Base-by-base conservation (phyloP, 2,888 invertebrate species). In the Trachelus troglodyta region DNA sequence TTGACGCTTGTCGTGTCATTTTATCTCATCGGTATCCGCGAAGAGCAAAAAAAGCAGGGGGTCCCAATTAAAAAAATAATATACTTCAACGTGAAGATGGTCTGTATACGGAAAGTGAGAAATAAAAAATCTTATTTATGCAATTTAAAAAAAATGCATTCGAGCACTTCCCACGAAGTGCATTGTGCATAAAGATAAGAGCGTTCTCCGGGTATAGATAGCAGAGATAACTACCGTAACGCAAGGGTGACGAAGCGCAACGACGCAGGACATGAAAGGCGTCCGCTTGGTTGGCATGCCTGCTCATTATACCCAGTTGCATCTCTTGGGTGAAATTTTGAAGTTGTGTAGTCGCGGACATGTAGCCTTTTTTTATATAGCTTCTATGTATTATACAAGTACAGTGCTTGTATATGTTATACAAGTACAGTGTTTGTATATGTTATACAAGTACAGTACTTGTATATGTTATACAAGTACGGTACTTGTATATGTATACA, bases 181-280 rank as follows among this genome's bases (percentile, higher is more conserved):
- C 56, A 56, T 56, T 9, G 15, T 23, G 2, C 56, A 23, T 56
- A 23, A 23, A 56, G 56, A 56, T 56, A 56, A 56, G 56, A 9
- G 23, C 56, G 2, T 23, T 23, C 68, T 69, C n/a, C 31, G 40
- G 71, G 23, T 31, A 33, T 34, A 79, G 78, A 79, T 81, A 80
- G 74, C 69, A 79, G 73, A 75, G 78, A 78, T 80, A 80, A 73
- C 80, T 80, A 76, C 77, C 76, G 76, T 71, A 73, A 79, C 79
- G 75, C 74, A 73, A 78, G 77, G 79, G 79, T 81, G 80, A 81
- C 81, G 80, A 81, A 79, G 81, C 74, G 69, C 77, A 76, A 76
- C 79, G 75, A 81, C 80, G 76, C 76, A 56, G 74, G 76, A 80
- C 80, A 80, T 81, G 78, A 81, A 81, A 81, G 81, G 78, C 78